phyloP scores from a whole-genome alignment of 35 echinoderm and acorn worm genomes.

The Lytechinus pictus region DNA sequence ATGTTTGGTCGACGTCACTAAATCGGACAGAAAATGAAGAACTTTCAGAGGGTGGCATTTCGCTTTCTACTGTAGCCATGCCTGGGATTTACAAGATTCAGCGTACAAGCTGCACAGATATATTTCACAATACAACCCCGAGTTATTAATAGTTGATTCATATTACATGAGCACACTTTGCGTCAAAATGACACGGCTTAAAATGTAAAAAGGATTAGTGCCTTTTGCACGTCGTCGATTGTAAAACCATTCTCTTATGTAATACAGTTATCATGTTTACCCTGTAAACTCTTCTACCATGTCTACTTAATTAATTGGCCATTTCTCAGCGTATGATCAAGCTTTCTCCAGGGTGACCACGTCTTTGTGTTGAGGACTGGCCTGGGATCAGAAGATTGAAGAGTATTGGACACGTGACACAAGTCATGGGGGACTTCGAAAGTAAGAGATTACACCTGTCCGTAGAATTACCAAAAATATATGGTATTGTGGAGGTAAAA shows the following conservation, averaged over 20 bases:
- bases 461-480: neutral
- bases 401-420: neutral
- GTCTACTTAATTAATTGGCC: neutral
- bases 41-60: too few relatives aligned
- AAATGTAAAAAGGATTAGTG: neutral
- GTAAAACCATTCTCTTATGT: neutral
- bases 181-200: neutral
- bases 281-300: too few relatives aligned
- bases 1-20: too few relatives aligned
- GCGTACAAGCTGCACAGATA: too few relatives aligned
- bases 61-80: too few relatives aligned
- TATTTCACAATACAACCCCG: too few relatives aligned
- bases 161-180: too few relatives aligned
- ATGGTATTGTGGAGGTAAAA: neutral
- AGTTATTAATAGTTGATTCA: too few relatives aligned
- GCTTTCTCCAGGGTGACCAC: neutral
- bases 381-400: conserved; percentile 1
- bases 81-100: too few relatives aligned
- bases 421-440: neutral
- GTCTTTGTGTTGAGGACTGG: neutral
- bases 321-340: neutral
- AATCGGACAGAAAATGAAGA: too few relatives aligned
- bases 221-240: neutral
- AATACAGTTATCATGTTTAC: neutral
- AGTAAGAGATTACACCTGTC: neutral